Evolutionary conservation across 2,113 vertebrate species (phyloP).

Genomic region (Helogale parvula): DNA sequence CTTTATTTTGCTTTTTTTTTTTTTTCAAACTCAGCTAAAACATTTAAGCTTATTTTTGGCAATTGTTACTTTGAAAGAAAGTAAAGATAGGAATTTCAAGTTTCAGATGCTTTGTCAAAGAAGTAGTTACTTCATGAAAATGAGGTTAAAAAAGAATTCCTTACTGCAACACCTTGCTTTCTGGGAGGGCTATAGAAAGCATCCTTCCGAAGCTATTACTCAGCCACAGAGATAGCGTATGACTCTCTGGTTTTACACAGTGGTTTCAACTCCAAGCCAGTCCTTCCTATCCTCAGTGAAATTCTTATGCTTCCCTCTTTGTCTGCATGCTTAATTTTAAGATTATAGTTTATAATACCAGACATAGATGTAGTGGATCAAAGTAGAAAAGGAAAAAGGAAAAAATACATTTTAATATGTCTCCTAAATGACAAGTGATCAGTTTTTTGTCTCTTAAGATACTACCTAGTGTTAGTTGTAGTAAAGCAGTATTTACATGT

Average conservation of each 20-base stretch:
- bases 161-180: not conserved
- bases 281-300: not conserved
- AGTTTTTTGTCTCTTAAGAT: not conserved
- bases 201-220: conserved; percentile 18
- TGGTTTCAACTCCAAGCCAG: not conserved
- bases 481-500: not conserved
- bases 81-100: not conserved
- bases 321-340: not conserved
- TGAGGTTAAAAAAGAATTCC: not conserved
- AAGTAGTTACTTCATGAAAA: conserved; percentile 36
- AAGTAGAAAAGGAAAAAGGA: not conserved
- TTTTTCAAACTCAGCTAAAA: not conserved
- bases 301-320: not conserved
- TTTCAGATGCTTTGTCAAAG: not conserved
- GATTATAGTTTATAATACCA: not conserved
- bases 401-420: not conserved
- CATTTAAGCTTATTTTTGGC: not conserved
- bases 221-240: not conserved
- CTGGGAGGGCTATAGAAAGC: not conserved
- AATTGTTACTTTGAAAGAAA: not conserved
- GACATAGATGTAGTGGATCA: not conserved
- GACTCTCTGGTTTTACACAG: not conserved
- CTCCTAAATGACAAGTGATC: not conserved
- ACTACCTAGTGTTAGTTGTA: not conserved
- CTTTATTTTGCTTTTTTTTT: not conserved